phyloP scores from a whole-genome alignment of 1,140 invertebrate genomes.

The Solen grandis region DNA sequence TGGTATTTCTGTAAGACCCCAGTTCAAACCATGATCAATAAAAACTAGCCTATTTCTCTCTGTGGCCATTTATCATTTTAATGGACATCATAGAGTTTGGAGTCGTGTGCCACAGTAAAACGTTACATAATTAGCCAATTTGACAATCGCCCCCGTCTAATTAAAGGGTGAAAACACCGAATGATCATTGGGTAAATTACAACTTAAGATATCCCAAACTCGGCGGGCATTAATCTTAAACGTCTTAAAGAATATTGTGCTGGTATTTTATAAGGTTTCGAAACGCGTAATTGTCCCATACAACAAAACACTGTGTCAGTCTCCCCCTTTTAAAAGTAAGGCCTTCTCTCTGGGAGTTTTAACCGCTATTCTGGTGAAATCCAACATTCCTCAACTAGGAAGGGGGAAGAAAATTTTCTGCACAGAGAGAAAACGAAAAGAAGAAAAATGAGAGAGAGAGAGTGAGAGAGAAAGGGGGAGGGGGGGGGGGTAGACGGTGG shows the following conservation, averaged over 20 bases:
- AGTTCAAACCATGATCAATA: background rate
- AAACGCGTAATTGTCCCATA: no score
- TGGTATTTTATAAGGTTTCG: no score
- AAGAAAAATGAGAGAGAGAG: no score
- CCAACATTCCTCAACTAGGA: no score
- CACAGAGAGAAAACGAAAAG: no score
- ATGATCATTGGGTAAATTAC: constrained; percentile 43
- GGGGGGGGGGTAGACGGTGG: no score
- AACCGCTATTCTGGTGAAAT: no score
- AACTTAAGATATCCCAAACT: constrained; percentile 14
- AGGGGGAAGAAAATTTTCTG: no score
- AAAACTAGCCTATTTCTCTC: background rate
- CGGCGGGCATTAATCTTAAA: constrained; percentile 45
- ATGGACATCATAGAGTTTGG: constrained; percentile 14
- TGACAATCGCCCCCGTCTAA: constrained; percentile 41
- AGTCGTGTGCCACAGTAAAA: constrained; percentile 42
- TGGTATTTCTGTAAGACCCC: background rate
- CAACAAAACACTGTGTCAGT: no score
- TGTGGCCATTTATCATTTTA: constrained; percentile 51
- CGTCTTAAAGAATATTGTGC: constrained; percentile 34
- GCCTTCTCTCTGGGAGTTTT: no score
- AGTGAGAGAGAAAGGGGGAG: no score
- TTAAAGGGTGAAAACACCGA: constrained; percentile 40
- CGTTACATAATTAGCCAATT: constrained; percentile 50
- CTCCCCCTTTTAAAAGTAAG: no score